Evolutionary conservation across 2,888 invertebrate species (phyloP).

Genomic region (Erannis defoliaria): DNA sequence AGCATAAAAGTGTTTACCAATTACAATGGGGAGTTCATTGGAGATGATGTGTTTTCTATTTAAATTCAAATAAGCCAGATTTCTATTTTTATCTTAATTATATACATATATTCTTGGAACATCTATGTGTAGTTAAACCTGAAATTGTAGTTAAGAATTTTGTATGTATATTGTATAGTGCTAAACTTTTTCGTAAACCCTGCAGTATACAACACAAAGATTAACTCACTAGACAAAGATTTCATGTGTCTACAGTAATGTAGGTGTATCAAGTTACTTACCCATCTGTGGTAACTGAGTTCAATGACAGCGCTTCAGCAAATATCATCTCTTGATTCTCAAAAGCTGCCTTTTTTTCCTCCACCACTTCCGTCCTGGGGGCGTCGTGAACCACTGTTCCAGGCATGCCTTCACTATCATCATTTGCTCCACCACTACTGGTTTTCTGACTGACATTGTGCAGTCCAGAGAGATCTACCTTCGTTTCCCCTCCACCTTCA

Average conservation of each 20-base stretch:
- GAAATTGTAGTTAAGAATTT: no score
- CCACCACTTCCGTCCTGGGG: slow-evolving; percentile 37
- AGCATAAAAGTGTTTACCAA: not conserved
- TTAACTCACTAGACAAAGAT: slow-evolving; percentile 11
- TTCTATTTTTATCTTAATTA: no score
- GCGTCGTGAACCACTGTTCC: slow-evolving; percentile 21
- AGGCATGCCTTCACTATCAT: slow-evolving; percentile 22
- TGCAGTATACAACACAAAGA: not conserved
- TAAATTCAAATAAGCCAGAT: no score
- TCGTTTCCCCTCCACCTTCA: slow-evolving; percentile 60
- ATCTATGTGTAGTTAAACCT: no score
- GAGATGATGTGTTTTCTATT: not conserved
- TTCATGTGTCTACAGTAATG: not conserved
- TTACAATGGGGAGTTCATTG: not conserved
- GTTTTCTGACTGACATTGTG: slow-evolving; percentile 77
- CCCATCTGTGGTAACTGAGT: slow-evolving; percentile 86
- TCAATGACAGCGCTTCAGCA: slow-evolving; percentile 82
- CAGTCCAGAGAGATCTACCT: slow-evolving; percentile 75
- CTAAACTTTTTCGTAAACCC: no score
- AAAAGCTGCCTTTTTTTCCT: slow-evolving; percentile 43
- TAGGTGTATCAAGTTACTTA: slow-evolving; percentile 63
- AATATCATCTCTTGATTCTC: slow-evolving; percentile 79
- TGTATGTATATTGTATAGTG: no score
- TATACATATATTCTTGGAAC: no score
- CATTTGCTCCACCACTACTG: slow-evolving; percentile 31